Conservation (phyloP, 2,888 invertebrate species). For the Polietes domitor region DNA sequence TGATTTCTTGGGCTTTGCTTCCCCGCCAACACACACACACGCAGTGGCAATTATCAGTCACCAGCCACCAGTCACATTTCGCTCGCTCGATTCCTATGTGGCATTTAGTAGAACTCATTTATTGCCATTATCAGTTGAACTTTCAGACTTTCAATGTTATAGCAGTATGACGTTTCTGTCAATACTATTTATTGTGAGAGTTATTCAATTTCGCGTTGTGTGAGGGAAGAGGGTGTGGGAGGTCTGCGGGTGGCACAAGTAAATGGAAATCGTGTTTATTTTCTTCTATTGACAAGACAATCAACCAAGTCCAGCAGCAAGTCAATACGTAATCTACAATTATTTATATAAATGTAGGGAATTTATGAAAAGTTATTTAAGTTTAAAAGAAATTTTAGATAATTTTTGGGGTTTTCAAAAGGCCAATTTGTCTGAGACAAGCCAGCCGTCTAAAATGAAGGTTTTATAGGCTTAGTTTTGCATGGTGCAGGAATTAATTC, state of each 20-base stretch:
- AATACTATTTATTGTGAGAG: not conserved
- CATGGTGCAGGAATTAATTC: no score
- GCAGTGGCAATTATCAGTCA: not conserved
- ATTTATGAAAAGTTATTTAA: no score
- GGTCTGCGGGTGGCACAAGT: no score
- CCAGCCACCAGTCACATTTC: not conserved
- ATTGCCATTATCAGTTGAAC: conserved; percentile 46
- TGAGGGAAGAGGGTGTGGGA: not conserved
- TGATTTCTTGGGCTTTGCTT: not conserved
- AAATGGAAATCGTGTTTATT: not conserved
- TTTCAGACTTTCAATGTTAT: conserved; percentile 30
- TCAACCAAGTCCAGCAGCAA: not conserved
- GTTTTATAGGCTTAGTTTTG: no score
- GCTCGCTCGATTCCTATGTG: no score
- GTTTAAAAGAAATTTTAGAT: no score
- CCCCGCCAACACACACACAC: not conserved
- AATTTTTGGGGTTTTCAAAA: no score
- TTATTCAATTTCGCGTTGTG: not conserved
- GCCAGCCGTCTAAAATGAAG: no score
- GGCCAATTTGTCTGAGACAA: no score
- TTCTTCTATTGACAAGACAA: not conserved
- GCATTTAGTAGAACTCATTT: not conserved
- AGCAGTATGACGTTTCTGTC: conserved; percentile 32
- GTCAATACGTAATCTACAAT: no score
- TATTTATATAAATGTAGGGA: no score